Evolutionary conservation across 2,888 invertebrate species (phyloP), one percentile per base, ranked within the genome.

Genomic region (Sericinus montela): DNA sequence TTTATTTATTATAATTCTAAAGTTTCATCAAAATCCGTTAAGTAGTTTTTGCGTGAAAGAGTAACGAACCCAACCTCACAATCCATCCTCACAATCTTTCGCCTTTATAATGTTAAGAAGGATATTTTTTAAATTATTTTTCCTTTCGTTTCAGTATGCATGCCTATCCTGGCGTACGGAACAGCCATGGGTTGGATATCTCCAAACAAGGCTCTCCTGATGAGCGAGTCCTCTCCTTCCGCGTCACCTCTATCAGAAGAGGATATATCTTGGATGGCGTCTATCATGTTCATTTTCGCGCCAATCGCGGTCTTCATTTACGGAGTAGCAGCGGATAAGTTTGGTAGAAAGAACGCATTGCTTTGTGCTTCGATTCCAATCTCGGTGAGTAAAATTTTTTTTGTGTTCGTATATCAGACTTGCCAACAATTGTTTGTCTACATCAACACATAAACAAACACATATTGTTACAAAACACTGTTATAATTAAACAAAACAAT

Each of bases 121-220:
- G 3, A 5, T 5, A 29, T 34, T 11, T 32, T 13, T 6, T 2
- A 11, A 32, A 30, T 34, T 23, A 19, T 34, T 36, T n/a, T 13
- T 16, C 32, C 40, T 46, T 59, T 45, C 50, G 23, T 82, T 79
- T 1, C 81, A 91, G 91, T 89, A 4, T 90, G 91, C 57, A 63
- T 91, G 67, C 88, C 90, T 1, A 75, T 90, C 29, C 70, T 91
- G 19, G 83, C 89, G 0, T 87, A 91, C 50, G 91, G 91, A 0
- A 86, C 88, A 0, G 88, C 90, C 0, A 83, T 90, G 70, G 91
- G 91, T 0, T 91, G 91, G 90, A 84, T 91, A 5, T 90, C 91
- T 0, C 91, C 91, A 0, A 80, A 90, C 66, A 81, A 89, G 36
- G 80, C 78, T 0, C 65, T 88, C 0, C 79, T 91, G 3, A 83